These are phyloP conservation scores for Cactoblastis cactorum DNA, from an alignment of 2,888 invertebrate species.

Conservation along the genomic window DNA sequence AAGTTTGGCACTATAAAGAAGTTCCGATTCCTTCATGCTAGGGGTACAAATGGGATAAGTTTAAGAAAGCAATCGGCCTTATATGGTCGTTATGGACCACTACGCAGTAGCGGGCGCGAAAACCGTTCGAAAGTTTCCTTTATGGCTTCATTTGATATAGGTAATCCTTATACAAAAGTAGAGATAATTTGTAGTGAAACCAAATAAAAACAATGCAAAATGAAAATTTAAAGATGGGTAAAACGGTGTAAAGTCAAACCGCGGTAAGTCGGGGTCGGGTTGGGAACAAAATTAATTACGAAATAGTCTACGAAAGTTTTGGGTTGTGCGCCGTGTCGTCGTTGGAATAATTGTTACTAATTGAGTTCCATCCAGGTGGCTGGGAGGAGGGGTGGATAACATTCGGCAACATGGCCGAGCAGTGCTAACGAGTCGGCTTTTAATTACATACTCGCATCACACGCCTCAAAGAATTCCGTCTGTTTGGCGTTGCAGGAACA, in stretches of 20 bases:
- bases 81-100: slow-evolving; percentile 74
- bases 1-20: slow-evolving; percentile 72
- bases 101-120: slow-evolving; percentile 63
- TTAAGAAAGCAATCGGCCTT: slow-evolving; percentile 77
- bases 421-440: slow-evolving; percentile 41
- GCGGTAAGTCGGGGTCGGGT: slow-evolving; percentile 40
- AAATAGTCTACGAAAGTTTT: slow-evolving; percentile 65
- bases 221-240: slow-evolving; percentile 5
- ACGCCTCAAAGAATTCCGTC: slow-evolving; percentile 20
- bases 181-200: slow-evolving; percentile 10
- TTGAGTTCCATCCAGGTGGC: slow-evolving; percentile 65
- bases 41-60: slow-evolving; percentile 74
- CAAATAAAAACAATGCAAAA: slow-evolving; percentile 2
- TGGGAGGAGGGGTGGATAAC: slow-evolving; percentile 38
- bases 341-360: slow-evolving; percentile 70
- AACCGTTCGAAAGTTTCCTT: slow-evolving; percentile 66
- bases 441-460: slow-evolving; percentile 36
- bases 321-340: slow-evolving; percentile 53
- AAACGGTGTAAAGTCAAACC: slow-evolving; percentile 29
- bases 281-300: slow-evolving; percentile 70
- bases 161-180: slow-evolving; percentile 50
- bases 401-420: slow-evolving; percentile 31
- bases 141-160: slow-evolving; percentile 63
- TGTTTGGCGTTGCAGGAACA: neutral
- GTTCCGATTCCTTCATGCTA: slow-evolving; percentile 64